These are phyloP conservation scores for Megaustenia siamemsis DNA, from an alignment of 2,888 invertebrate genomes.

Conservation along the genomic window DNA sequence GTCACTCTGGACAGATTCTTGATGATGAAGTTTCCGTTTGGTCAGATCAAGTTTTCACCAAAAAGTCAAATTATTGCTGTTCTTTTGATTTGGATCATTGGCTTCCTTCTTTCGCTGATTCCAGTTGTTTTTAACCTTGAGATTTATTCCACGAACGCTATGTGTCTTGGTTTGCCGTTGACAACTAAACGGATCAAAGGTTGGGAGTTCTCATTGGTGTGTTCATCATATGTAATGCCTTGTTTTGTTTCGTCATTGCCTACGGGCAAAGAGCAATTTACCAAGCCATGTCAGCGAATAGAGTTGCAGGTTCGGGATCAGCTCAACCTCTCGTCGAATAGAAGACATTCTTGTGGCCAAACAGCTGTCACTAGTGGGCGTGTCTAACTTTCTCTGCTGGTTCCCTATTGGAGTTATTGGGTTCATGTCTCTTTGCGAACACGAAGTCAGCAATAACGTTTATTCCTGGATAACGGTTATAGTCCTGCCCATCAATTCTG, in stretches of 20 bases:
- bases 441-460: no score
- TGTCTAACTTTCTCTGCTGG: no score
- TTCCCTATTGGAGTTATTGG: no score
- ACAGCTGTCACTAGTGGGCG: no score
- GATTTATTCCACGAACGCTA: neutral
- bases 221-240: neutral
- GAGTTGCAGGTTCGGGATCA: no score
- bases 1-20: constrained; percentile 4
- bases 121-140: neutral
- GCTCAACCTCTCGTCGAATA: no score
- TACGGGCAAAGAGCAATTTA: neutral
- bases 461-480: no score
- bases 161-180: neutral
- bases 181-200: neutral
- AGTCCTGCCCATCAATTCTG: no score
- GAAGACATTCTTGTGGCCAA: no score
- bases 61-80: neutral
- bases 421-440: no score
- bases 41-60: neutral
- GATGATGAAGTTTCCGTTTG: constrained; percentile 1
- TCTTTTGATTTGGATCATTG: neutral
- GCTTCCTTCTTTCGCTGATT: neutral
- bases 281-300: neutral
- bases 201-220: neutral
- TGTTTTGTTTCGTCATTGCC: no score